Evolutionary conservation across 2,797 vertebrate genomes (phyloP), one percentile per base, ranked within the genome.

Genomic region (Salmo trutta): DNA sequence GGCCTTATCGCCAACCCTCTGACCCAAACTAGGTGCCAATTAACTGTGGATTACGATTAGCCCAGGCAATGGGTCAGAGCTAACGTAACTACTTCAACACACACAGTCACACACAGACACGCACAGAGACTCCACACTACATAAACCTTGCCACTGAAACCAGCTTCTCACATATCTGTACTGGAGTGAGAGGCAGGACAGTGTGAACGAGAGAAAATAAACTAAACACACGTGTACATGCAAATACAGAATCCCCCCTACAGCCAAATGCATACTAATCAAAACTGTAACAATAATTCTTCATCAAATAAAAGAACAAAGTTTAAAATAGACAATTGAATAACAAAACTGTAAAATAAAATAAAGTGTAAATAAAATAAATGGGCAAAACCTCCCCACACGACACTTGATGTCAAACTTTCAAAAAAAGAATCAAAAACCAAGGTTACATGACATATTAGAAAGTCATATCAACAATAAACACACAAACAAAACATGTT

Each of bases 21-120:
- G 91, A 93, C 92, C 92, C 84, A 86, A 41, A 74, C 87, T 81
- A 93, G 91, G 91, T 92, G 91, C 93, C 94, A 95, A 94, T 95
- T 94, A 94, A 92, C 90, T 91, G 86, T 92, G 93, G 93, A 95
- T 95, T 94, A 95, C 56, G 88, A 86, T 91, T 89, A 92, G 90
- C 90, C 81, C 85, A 86, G 84, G 88, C 79, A 85, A 89, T 77
- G 88, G 93, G 90, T 94, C 92, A 93, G 79, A 36, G 90, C 88
- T 86, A 86, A 89, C 88, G 91, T 90, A 90, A 90, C 89, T 87
- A 85, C 84, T 77, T 85, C 88, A 88, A 90, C 92, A 89, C 82
- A 59, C 79, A 41, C 87, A 82, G 89, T 85, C 80, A 77, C 77
- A 76, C 56, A 79, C 56, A 31, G n/a, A 73, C 77, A 87, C 10